Percentiles rank a stretch among this genome's conserved stretches.
Evolutionary conservation across 2,888 invertebrate species (phyloP).

Genomic region (Alloscopus bannaensis): DNA sequence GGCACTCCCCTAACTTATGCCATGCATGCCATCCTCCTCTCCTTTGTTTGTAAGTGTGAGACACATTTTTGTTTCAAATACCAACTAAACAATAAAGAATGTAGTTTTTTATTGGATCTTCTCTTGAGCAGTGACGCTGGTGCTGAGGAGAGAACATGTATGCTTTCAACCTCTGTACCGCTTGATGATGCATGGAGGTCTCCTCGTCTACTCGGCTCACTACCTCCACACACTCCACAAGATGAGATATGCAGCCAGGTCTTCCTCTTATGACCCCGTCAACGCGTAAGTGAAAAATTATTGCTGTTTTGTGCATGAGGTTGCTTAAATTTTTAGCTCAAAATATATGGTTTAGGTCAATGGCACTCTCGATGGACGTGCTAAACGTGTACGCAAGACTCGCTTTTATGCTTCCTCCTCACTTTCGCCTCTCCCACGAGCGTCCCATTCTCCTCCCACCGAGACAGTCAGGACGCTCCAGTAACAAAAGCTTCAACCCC

Average conservation of each 20-base stretch:
- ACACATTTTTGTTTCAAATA: background rate
- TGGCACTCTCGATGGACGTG: conserved; percentile 48
- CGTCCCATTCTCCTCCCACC: conserved; percentile 3
- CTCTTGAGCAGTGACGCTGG: conserved; percentile 17
- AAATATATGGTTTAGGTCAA: conserved; percentile 36
- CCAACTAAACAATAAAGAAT: conserved; percentile 3
- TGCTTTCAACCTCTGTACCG: conserved; percentile 40
- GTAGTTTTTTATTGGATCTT: background rate
- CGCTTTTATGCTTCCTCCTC: conserved; percentile 58
- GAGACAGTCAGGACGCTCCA: background rate
- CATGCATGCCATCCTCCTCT: conserved; percentile 39
- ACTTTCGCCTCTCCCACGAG: conserved; percentile 40
- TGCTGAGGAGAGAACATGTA: conserved; percentile 10
- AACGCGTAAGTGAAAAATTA: conserved; percentile 25
- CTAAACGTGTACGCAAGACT: conserved; percentile 54
- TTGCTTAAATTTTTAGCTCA: no score
- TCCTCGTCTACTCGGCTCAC: conserved; percentile 45
- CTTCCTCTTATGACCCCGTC: conserved; percentile 53
- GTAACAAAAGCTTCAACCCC: background rate
- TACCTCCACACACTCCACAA: conserved; percentile 38
- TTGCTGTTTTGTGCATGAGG: background rate
- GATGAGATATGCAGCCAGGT: conserved; percentile 13
- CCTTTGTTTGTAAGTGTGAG: conserved; percentile 49
- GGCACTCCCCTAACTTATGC: conserved; percentile 25
- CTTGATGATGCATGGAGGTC: conserved; percentile 61